phyloP scores from a whole-genome alignment of 2,888 invertebrate genomes.

The Bombyx huttoni region DNA sequence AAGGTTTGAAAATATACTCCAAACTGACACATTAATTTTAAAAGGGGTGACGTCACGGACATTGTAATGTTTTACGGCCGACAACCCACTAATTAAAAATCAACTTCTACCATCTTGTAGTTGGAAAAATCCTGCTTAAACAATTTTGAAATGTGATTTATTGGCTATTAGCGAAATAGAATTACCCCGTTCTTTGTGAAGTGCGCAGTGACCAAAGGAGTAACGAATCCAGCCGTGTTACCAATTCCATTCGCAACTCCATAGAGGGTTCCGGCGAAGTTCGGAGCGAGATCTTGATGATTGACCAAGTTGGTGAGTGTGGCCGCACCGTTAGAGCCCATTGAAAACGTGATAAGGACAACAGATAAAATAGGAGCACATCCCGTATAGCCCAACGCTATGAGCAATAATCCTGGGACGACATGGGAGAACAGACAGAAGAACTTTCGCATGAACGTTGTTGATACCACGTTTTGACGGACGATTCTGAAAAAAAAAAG shows the following conservation, averaged over 20 bases:
- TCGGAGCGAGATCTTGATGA: constrained; percentile 83
- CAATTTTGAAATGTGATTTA: no score
- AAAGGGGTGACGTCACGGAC: no score
- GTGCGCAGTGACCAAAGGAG: constrained; percentile 79
- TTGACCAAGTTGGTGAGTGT: constrained; percentile 75
- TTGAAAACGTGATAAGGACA: constrained; percentile 76
- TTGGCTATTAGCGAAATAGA: constrained; percentile 4
- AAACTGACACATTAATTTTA: no score
- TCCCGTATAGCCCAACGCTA: constrained; percentile 72
- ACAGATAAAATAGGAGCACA: constrained; percentile 76
- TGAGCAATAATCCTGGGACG: constrained; percentile 63
- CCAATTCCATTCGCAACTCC: constrained; percentile 84
- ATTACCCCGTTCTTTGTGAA: constrained; percentile 73
- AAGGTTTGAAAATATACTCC: no score
- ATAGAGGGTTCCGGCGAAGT: constrained; percentile 82
- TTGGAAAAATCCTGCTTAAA: no score
- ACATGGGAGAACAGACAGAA: constrained; percentile 77
- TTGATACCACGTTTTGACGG: constrained; percentile 54
- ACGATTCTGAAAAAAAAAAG: constrained; percentile 48
- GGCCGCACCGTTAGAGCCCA: constrained; percentile 77
- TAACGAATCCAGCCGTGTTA: constrained; percentile 79
- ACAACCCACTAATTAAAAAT: no score
- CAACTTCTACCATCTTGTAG: no score
- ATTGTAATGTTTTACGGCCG: no score
- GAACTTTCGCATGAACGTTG: constrained; percentile 74